Evolutionary conservation across 2,797 vertebrate species (phyloP).

Genomic region (Aulostomus chinensis): DNA sequence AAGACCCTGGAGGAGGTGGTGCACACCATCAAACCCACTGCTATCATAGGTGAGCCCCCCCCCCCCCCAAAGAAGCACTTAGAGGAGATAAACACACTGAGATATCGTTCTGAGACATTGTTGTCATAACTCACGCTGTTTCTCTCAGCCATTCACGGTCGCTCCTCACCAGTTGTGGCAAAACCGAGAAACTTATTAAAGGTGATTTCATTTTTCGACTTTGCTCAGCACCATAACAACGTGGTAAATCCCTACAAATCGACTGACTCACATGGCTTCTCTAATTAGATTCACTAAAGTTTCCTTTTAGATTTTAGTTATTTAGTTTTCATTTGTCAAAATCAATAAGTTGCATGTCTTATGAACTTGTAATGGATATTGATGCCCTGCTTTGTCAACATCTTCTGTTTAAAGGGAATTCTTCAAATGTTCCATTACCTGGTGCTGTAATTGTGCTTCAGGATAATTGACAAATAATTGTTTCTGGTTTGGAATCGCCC

Average conservation of each 20-base stretch:
- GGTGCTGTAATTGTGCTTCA: too few species aligned
- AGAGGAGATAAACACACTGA: background rate
- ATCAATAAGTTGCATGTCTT: slow-evolving; percentile 10
- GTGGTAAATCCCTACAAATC: slow-evolving; percentile 22
- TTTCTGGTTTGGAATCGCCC: too few species aligned
- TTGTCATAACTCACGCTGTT: slow-evolving; percentile 21
- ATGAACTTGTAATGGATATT: slow-evolving; percentile 2
- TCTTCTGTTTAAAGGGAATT: too few species aligned
- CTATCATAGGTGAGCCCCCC: slow-evolving; percentile 87
- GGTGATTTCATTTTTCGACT: slow-evolving; percentile 39
- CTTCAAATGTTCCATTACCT: too few species aligned
- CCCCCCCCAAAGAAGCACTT: background rate
- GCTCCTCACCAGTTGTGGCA: slow-evolving; percentile 43
- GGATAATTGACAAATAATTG: too few species aligned
- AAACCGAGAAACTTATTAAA: slow-evolving; percentile 47
- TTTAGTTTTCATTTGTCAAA: background rate
- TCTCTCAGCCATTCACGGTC: slow-evolving; percentile 29
- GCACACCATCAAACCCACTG: slow-evolving; percentile 89
- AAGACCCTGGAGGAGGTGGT: slow-evolving; percentile 93
- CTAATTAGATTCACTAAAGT: background rate
- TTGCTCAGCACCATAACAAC: slow-evolving; percentile 2
- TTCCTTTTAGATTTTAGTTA: background rate
- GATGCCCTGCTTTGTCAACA: too few species aligned
- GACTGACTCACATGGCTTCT: slow-evolving; percentile 10
- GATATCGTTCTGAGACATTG: background rate